Conservation (phyloP, 1,140 invertebrate species). For the Papilio polytes region DNA sequence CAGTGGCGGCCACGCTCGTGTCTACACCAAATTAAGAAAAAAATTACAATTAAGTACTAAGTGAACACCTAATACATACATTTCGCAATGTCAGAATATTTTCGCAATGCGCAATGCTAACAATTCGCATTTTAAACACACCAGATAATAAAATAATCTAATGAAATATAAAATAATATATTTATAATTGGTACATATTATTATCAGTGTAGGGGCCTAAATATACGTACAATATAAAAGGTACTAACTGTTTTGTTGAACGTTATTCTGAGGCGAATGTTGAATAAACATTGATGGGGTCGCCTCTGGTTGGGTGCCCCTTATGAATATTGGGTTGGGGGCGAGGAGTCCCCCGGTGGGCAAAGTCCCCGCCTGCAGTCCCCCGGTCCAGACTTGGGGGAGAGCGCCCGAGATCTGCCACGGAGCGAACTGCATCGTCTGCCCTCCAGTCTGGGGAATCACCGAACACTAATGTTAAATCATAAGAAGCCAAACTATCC, state of each 20-base stretch:
- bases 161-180: neutral
- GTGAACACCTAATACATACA: neutral
- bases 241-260: conserved; percentile 73
- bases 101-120: neutral
- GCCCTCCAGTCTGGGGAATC: conserved; percentile 81
- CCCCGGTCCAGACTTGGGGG: conserved; percentile 88
- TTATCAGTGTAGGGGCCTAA: too few species aligned
- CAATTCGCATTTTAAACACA: neutral
- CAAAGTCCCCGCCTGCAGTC: conserved; percentile 85
- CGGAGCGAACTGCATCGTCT: conserved; percentile 86
- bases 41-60: neutral
- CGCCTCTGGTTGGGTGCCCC: conserved; percentile 90
- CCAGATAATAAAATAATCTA: neutral
- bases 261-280: conserved; percentile 88
- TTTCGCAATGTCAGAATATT: neutral
- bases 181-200: too few species aligned
- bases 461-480: conserved; percentile 40
- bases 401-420: conserved; percentile 86
- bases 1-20: conserved; percentile 64
- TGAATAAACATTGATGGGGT: conserved; percentile 92
- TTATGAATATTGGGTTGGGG: conserved; percentile 93
- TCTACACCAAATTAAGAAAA: conserved; percentile 47
- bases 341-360: conserved; percentile 82
- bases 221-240: conserved; percentile 36
- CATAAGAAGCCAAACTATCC: conserved; percentile 32